Conservation (phyloP, 2,888 invertebrate species). For the Nomada fucata region DNA sequence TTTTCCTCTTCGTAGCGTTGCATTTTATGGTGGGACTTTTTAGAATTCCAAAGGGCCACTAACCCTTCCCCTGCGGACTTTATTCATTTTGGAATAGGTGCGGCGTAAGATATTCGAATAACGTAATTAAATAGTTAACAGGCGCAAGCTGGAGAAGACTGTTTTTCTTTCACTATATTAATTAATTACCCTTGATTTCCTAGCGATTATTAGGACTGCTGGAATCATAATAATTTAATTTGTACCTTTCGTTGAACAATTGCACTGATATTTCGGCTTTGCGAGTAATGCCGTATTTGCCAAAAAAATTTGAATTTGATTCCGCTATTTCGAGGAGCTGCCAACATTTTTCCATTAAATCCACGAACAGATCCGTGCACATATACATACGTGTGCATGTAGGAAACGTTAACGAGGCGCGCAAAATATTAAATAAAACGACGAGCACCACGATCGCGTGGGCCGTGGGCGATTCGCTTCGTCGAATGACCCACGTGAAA, state of each 20-base stretch:
- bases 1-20: not conserved
- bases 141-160: too few relatives aligned
- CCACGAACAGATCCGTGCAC: not conserved
- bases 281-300: too few relatives aligned
- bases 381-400: not conserved
- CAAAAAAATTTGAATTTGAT: not conserved
- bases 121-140: too few relatives aligned
- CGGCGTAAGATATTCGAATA: not conserved
- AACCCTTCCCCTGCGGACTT: too few relatives aligned
- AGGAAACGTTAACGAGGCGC: constrained; percentile 27
- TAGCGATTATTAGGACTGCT: not conserved
- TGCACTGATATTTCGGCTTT: not conserved
- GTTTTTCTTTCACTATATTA: too few relatives aligned
- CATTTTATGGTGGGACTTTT: not conserved
- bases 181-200: too few relatives aligned
- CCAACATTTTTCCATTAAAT: constrained; percentile 17
- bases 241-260: not conserved
- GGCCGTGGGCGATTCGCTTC: constrained; percentile 19
- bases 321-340: not conserved
- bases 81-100: too few relatives aligned
- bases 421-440: constrained; percentile 50
- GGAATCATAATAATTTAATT: not conserved
- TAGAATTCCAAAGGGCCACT: not conserved
- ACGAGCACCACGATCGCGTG: not conserved
- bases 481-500: constrained; percentile 32